Conservation (phyloP, 2,113 vertebrate species). For the Psittacus erithacus region DNA sequence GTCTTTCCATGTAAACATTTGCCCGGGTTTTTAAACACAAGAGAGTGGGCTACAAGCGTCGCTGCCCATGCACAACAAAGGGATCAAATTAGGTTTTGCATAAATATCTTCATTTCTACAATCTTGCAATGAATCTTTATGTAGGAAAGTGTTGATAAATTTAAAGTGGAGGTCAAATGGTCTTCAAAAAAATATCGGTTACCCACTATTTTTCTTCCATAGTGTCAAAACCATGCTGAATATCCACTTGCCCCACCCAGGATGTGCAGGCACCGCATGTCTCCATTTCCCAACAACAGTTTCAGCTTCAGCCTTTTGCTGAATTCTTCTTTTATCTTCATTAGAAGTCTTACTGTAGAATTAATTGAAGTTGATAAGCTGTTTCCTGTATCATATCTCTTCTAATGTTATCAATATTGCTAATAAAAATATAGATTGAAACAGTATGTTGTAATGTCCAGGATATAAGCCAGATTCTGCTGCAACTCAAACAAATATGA, state of each 20-base stretch:
- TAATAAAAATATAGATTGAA: conserved; percentile 62
- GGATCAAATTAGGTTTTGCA: not conserved
- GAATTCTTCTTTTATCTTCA: not conserved
- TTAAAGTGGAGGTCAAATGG: not conserved
- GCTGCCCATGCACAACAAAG: not conserved
- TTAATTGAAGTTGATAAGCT: conserved; percentile 16
- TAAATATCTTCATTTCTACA: not conserved
- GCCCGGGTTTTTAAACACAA: not conserved
- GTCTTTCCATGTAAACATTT: not conserved
- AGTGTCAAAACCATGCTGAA: not conserved
- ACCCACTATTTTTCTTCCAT: not conserved
- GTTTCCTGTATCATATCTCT: conserved; percentile 50
- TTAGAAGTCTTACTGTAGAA: conserved; percentile 1
- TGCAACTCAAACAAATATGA: conserved; percentile 35
- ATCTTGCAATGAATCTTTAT: not conserved
- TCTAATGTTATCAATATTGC: conserved; percentile 42
- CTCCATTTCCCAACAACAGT: not conserved
- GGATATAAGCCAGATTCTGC: conserved; percentile 49
- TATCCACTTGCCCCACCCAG: not conserved
- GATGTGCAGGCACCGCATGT: not conserved
- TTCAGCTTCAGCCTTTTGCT: not conserved
- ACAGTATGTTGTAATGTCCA: conserved; percentile 37
- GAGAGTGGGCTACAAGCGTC: rapidly evolving
- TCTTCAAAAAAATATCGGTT: not conserved
- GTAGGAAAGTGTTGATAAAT: not conserved